phyloP scores from a whole-genome alignment of 2,113 vertebrate genomes.

The Microtus richardsoni region DNA sequence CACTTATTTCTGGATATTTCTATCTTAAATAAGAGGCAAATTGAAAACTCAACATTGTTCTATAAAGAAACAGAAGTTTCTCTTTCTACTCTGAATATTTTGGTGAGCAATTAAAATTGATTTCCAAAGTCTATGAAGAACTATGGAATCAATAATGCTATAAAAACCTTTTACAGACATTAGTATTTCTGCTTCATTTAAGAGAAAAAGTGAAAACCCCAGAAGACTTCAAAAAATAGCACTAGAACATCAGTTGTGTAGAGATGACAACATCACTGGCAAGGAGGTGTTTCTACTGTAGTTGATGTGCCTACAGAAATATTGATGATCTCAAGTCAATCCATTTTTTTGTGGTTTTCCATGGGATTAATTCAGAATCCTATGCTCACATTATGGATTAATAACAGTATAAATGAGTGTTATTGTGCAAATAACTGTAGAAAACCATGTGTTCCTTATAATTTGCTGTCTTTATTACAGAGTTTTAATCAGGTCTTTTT shows the following conservation, averaged over 20 bases:
- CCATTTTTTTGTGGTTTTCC: background rate
- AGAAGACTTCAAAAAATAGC: background rate
- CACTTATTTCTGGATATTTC: background rate
- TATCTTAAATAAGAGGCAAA: slow-evolving; percentile 23
- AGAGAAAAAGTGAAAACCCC: background rate
- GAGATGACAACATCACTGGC: background rate
- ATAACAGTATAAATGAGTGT: background rate
- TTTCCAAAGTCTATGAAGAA: background rate
- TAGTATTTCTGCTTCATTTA: background rate
- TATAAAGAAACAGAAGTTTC: background rate
- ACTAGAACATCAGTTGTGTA: background rate
- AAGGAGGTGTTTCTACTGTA: background rate
- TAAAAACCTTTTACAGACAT: background rate
- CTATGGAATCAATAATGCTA: background rate
- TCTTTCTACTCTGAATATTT: slow-evolving; percentile 18
- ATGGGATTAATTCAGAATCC: slow-evolving; percentile 10
- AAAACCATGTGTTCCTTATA: background rate
- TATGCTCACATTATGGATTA: background rate
- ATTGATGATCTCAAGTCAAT: background rate
- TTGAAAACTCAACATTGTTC: background rate
- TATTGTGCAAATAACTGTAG: background rate
- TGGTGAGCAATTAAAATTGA: background rate
- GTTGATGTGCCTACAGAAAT: background rate
- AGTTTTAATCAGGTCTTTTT: background rate
- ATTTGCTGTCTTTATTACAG: background rate